Conservation (phyloP, 2,113 vertebrate species). For the Junco hyemalis region DNA sequence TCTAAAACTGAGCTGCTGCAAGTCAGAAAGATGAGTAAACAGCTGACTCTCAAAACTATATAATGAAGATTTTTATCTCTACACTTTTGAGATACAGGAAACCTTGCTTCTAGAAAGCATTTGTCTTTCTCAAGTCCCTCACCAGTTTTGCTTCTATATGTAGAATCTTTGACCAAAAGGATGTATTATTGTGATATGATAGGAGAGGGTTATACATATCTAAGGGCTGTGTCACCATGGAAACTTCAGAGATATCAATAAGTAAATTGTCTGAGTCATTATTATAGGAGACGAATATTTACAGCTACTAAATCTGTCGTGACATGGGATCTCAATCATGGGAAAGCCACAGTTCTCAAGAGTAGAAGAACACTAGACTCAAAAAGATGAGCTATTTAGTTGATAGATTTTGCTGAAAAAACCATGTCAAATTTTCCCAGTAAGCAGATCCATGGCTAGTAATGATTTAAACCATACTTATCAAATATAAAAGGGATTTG, state of each 20-base stretch:
- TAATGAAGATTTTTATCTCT: not conserved
- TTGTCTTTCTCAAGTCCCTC: not conserved
- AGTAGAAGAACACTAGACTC: not conserved
- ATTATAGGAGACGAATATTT: not conserved
- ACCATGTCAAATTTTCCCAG: not conserved
- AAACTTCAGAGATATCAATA: not conserved
- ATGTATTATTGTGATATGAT: not conserved
- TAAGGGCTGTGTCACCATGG: not conserved
- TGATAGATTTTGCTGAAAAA: not conserved
- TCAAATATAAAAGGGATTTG: conserved; percentile 3
- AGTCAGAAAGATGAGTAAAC: not conserved
- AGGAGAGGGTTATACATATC: not conserved
- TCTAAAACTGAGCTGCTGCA: not conserved
- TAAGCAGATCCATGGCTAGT: not conserved
- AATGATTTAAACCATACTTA: not conserved
- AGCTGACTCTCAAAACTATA: not conserved
- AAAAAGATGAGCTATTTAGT: not conserved
- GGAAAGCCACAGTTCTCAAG: not conserved
- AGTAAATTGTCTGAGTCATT: not conserved
- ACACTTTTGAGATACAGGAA: not conserved
- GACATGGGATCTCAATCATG: not conserved
- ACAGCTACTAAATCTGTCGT: not conserved
- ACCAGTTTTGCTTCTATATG: not conserved
- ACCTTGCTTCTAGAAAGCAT: not conserved
- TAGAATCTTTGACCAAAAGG: not conserved